A percentile compares a stretch with the other conserved stretches of the same genome.
These are phyloP conservation scores for Allolobophora icterica DNA, from an alignment of 2,888 invertebrate species.

Conservation along the genomic window DNA sequence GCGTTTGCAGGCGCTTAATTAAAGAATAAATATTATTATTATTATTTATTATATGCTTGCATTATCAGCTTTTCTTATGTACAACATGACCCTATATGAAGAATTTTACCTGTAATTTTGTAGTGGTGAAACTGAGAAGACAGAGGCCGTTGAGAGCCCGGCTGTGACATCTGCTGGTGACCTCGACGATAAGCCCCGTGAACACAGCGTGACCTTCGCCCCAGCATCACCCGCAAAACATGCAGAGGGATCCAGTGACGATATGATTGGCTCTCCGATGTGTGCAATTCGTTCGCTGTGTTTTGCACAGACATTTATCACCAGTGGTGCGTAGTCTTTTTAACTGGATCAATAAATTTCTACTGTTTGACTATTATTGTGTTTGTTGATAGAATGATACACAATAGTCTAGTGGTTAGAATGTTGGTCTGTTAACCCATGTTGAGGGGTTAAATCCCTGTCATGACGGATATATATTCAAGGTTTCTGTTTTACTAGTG, in stretches of 20 bases:
- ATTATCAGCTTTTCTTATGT: too few relatives aligned
- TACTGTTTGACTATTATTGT: background rate
- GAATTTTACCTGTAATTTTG: background rate
- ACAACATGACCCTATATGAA: background rate
- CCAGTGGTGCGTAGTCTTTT: background rate
- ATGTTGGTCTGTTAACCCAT: background rate
- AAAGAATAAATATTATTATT: too few relatives aligned
- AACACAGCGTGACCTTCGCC: conserved; percentile 20
- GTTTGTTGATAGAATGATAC: background rate
- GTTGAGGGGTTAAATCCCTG: too few relatives aligned
- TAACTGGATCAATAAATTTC: background rate
- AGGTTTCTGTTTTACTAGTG: too few relatives aligned
- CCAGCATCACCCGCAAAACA: background rate
- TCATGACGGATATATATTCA: too few relatives aligned
- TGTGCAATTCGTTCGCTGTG: conserved; percentile 7
- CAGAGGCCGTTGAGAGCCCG: background rate
- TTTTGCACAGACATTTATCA: conserved; percentile 9
- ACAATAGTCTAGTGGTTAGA: background rate
- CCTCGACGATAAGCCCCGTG: background rate
- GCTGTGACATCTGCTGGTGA: background rate
- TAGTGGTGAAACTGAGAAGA: conserved; percentile 9
- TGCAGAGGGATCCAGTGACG: background rate
- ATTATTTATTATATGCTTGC: too few relatives aligned
- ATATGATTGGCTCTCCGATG: background rate
- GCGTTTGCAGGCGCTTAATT: too few relatives aligned